Evolutionary conservation across 53 echinoderm and acorn worm species (phyloP), one percentile per base, ranked within the genome.

Genomic region (Henricia sp.): DNA sequence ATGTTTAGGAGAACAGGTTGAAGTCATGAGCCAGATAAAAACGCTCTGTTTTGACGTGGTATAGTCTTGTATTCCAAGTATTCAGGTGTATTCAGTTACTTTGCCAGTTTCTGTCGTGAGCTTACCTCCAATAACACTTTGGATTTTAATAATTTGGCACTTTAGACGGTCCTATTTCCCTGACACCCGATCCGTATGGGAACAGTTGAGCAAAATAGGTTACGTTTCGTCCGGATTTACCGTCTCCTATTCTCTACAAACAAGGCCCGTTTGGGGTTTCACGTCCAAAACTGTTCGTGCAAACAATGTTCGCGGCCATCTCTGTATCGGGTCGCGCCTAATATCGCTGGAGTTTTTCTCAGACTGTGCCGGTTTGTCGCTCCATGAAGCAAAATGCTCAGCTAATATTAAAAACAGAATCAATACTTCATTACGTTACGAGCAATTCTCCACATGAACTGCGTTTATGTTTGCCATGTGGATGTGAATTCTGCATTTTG

Each of bases 341-440:
- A 37, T 73, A 73, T 52, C 34, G 37, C 33, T 34, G 19, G 38
- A 11, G 34, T 54, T 53, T 70, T 73, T 53, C 36, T 41, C 32
- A 36, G 30, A 32, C 62, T 73, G 30, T 53, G 19, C 10, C 2
- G 30, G 55, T 35, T 55, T 55, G 53, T 64, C 62, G 29, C 23
- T 28, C 62, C 29, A 73, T 26, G 73, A 54, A 24, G 55, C 52
- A 55, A 26, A 73, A 73, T 52, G 35, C 52, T 53, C 52, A 73
- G 73, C 73, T 73, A 73, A 73, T 73, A 73, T 73, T 73, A 73
- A 73, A 73, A 59, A 76, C 59, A 19, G 76, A 40, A 76, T 76
- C 76, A 41, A 76, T 76, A 76, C 58, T 56, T 52, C 41, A 59
- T 76, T 59, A 26, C 14, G 27, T n/a, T 19, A 73, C 53, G n/a